Percentiles rank a stretch among this genome's conserved stretches.
Evolutionary conservation across 2,113 vertebrate species (phyloP).

Genomic region (Prunella fulvescens): DNA sequence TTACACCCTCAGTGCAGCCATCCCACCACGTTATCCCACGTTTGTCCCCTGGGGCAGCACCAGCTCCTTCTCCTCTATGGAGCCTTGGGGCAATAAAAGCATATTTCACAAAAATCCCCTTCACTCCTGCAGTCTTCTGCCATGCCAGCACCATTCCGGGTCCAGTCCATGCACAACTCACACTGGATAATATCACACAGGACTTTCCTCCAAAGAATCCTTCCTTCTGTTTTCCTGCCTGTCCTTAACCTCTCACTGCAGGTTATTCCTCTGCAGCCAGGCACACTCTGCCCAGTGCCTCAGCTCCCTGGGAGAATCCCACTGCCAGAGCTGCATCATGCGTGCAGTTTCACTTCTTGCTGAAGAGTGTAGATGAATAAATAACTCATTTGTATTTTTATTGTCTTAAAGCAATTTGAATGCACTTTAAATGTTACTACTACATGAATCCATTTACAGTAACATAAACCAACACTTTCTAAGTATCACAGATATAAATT

Average conservation of each 20-base stretch:
- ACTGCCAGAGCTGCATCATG: neutral
- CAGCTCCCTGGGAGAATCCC: neutral
- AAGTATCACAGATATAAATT: neutral
- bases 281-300: neutral
- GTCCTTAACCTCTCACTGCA: neutral
- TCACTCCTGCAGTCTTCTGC: neutral
- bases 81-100: neutral
- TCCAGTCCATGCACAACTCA: neutral
- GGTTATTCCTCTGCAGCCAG: neutral
- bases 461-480: neutral
- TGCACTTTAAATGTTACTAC: neutral
- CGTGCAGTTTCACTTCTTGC: neutral
- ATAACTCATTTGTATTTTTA: neutral
- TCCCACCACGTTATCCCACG: fast-evolving
- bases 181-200: neutral
- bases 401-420: neutral
- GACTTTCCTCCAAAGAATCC: neutral
- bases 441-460: neutral
- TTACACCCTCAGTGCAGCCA: fast-evolving
- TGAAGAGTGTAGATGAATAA: neutral
- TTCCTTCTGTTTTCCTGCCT: neutral
- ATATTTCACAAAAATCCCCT: neutral
- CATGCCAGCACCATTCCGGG: neutral
- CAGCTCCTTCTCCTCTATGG: neutral
- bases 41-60: neutral